Base-by-base conservation (phyloP, 2,888 invertebrate genomes). In the Leptopterna dolabrata region DNA sequence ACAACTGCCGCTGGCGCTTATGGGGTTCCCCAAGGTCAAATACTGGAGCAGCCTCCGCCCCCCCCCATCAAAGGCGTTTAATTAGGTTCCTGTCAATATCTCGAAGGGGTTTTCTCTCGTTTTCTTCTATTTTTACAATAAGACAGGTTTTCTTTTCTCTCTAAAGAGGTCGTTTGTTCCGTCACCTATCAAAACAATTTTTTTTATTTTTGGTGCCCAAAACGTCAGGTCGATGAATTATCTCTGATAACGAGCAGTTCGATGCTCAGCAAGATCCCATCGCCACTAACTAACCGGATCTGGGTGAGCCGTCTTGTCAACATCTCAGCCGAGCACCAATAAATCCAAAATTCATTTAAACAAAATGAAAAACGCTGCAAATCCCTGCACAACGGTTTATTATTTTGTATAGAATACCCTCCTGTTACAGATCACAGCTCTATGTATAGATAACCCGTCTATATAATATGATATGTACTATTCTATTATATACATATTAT, bases 11-110 rank as follows among this genome's bases (percentile, higher is more conserved):
- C 63, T 19, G 83, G 83, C 83, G 83, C 83, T 83, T 70, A 83
- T 83, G 83, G 83, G 43, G 70, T 43, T 83, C 45, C 83, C 83
- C 83, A 83, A 83, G 71, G 83, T n/a, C 83, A 71, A 83, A 83
- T 83, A 83, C 83, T 83, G 83, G 83, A 27, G 70, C 83, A 63
- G 19, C 43, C 41, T n/a, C 43, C 76, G 36, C 76, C 41, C 76
- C 43, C n/a, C n/a, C n/a, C n/a, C 41, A 45, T 78, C 45, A 73
- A 73, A 36, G 73, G 36, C 36, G 36, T 73, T 73, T 73, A 73
- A 73, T 73, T 45, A 45, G 45, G 43, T 78, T 78, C 78, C 45
- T n/a, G 43, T 45, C 78, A 45, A 78, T 78, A 45, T 73, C 73
- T 73, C 41, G 24, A 6, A 16, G 7, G 70, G 36, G 36, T 13